Base-by-base conservation (phyloP, 2,797 vertebrate species). In the Crenuchus spilurus region DNA sequence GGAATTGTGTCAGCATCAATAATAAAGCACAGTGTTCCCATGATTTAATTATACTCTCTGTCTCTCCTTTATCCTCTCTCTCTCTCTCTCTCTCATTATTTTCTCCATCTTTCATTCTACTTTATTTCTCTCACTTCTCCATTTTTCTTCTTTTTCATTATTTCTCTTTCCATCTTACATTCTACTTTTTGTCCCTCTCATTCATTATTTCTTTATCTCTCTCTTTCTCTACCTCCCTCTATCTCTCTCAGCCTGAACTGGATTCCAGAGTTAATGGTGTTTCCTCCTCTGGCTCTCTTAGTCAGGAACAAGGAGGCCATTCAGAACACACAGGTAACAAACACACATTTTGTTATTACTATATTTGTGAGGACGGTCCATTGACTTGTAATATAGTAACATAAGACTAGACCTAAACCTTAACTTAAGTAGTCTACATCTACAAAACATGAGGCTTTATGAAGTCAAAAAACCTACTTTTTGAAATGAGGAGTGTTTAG, bases 241-340 rank as follows among this genome's bases (percentile, higher is more conserved):
- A 72, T 20, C 70, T 52, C 80, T 33, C 54, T 70, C 58, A 80
- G 35, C 68, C 64, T 41, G 64, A 97, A 65, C 88, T 93, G 1
- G 95, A 98, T 81, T 86, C 91, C 2, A 91, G 90, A 66, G 82
- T 97, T 81, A 99, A 98, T 0, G 96, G 96, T 0, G 72, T 95
- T 64, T 94, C 95, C 18, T 93, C 94, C 1, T 94, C 93, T 63
- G 79, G 91, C 26, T 87, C 92, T 9, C 84, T 90, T 0, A 94
- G 90, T 78, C 93, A 93, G 42, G 94, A 96, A 54, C 57, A 81
- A 37, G 88, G 87, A 75, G 89, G 90, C 24, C 94, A 92, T 79
- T 83, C 89, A 55, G 94, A 94, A 80, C 93, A 93, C 72, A 86
- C 95, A 92, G 96, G 97, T 99, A 66, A 82, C 77, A 37, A 28